A percentile compares a stretch with the other conserved stretches of the same genome.
Evolutionary conservation across 2,888 invertebrate species (phyloP).

Genomic region (Uloborus plumipes): DNA sequence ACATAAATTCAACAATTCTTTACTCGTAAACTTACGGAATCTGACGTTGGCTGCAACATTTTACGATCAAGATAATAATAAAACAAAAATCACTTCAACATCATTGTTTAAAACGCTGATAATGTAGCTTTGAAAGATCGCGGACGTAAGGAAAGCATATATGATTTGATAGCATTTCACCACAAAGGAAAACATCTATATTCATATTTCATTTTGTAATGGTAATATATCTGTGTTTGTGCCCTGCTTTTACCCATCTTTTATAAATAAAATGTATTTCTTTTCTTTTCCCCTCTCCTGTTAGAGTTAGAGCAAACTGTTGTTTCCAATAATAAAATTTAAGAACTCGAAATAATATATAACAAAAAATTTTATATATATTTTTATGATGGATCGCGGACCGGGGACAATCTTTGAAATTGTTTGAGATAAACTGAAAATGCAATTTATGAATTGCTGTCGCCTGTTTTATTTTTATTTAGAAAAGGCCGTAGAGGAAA

Average conservation of each 20-base stretch:
- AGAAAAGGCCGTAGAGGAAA: background rate
- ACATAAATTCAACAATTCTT: conserved; percentile 8
- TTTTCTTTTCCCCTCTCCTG: conserved; percentile 29
- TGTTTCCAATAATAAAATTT: conserved; percentile 62
- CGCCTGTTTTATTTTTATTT: conserved; percentile 40
- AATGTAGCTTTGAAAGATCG: conserved; percentile 12
- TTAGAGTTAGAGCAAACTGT: conserved; percentile 56
- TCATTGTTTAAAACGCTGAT: conserved; percentile 30
- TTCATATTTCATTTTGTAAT: conserved; percentile 17
- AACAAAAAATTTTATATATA: conserved; percentile 24
- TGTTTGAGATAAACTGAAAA: conserved; percentile 63
- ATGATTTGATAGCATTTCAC: conserved; percentile 15
- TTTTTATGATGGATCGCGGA: conserved; percentile 55
- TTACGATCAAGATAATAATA: conserved; percentile 8
- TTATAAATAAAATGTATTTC: conserved; percentile 34
- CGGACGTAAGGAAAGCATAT: conserved; percentile 5
- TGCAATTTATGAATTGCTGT: conserved; percentile 61
- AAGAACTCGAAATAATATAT: conserved; percentile 15
- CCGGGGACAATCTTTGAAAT: conserved; percentile 59
- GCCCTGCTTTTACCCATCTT: background rate
- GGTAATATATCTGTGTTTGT: conserved; percentile 5
- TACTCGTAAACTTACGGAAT: conserved; percentile 17
- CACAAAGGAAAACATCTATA: background rate
- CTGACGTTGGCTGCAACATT: conserved; percentile 8
- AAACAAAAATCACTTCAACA: conserved; percentile 8